Evolutionary conservation across 2,888 invertebrate genomes (phyloP), one percentile per base, ranked within the genome.

Genomic region (Plagodis dolabraria): DNA sequence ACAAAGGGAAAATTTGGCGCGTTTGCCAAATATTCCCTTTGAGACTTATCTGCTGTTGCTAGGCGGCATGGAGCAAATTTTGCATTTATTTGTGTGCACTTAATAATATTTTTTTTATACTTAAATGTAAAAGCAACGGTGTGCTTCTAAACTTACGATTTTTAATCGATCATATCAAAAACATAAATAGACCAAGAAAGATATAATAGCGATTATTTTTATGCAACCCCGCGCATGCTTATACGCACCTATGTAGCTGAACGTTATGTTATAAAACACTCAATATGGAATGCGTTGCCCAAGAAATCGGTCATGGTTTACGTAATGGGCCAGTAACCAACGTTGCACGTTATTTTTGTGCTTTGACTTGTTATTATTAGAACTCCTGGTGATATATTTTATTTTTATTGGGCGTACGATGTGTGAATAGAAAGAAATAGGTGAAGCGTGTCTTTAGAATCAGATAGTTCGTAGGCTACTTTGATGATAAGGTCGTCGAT

Each of bases 261-360:
- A 51, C 35, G 76, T 78, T 74, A 78, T 79, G 76, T 78, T 74
- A 78, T 79, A 78, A 77, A 76, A 73, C 70, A 73, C 63, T 70
- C 66, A 61, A 73, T 70, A 75, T 64, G 78, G 77, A 80, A 82
- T 79, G 82, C 72, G 75, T 82, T 83, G 77, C 77, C 72, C 76
- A 80, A 83, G 80, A 77, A 74, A 82, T 82, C 70, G 79, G 81
- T 74, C 79, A 77, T 60, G 76, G 71, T 70, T 85, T 81, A 75
- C 74, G 75, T 73, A 84, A 79, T 71, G 47, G 42, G 49, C 65
- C 61, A 33, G 65, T 69, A 76, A 76, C 71, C 74, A 70, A 62
- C 70, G 67, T 63, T 53, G 68, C 69, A 69, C 63, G 67, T 53
- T 67, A 63, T 65, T 60, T 67, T 57, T 56, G 33, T 44, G 38